Percentiles rank a stretch among this genome's conserved stretches.
These are phyloP conservation scores for Beroe forskalii DNA, from an alignment of 37 sponge, comb jelly and placozoan species.

Conservation along the genomic window DNA sequence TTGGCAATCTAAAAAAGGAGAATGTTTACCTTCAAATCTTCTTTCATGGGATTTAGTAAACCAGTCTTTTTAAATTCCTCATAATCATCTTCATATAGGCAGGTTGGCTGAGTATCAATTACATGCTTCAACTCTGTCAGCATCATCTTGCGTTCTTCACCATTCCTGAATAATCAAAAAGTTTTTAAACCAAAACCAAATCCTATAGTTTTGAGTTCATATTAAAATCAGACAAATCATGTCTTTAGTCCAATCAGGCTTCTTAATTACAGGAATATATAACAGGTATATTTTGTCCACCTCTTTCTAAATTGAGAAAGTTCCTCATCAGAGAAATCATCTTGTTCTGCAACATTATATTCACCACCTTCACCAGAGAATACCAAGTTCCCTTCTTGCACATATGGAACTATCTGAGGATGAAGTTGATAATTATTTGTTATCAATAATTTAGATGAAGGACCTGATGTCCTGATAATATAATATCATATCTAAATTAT, in stretches of 20 bases:
- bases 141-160: constrained; percentile 29
- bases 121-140: constrained; percentile 37
- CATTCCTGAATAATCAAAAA: neutral
- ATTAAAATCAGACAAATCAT: no score
- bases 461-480: neutral
- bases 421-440: no score
- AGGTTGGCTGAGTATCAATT: constrained; percentile 28
- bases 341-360: neutral
- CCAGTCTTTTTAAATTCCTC: constrained; percentile 53
- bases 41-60: constrained; percentile 13
- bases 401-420: constrained; percentile 31
- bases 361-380: constrained; percentile 31
- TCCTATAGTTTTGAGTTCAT: no score
- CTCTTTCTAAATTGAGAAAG: neutral
- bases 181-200: no score
- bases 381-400: constrained; percentile 40
- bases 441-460: no score
- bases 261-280: no score
- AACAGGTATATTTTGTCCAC: neutral
- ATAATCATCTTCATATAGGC: constrained; percentile 40
- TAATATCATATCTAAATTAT: neutral
- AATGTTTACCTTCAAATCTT: neutral
- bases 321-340: constrained; percentile 23
- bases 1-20: no score
- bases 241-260: no score